Percentiles rank a stretch among this genome's conserved stretches.
Evolutionary conservation across 2,888 invertebrate species (phyloP).

Genomic region (Stegophylla sp.): DNA sequence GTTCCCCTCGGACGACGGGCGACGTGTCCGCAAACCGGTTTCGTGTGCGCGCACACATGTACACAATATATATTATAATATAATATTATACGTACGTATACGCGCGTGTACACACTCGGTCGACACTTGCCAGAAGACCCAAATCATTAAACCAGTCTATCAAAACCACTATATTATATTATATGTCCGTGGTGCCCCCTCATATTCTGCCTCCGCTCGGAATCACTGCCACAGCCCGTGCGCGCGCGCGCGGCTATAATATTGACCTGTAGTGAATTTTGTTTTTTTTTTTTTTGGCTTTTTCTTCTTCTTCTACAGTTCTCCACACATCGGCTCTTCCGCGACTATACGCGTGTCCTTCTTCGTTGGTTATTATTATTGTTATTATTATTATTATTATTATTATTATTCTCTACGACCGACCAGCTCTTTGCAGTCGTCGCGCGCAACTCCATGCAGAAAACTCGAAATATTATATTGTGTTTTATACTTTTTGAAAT

Average conservation of each 20-base stretch:
- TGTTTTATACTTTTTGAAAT: no score
- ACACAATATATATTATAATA: no score
- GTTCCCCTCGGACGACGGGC: conserved; percentile 41
- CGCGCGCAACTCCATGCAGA: no score
- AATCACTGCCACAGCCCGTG: not conserved
- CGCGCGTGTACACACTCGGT: not conserved
- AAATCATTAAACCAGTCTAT: conserved; percentile 52
- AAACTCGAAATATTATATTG: no score
- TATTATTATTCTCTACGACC: no score
- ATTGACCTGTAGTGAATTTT: conserved; percentile 6
- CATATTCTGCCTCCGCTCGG: no score
- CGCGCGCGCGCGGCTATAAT: conserved; percentile 9
- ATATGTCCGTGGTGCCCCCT: no score
- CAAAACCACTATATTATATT: conserved; percentile 44
- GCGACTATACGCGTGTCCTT: no score
- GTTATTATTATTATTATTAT: no score
- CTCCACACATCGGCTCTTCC: no score
- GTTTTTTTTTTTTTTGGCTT: not conserved
- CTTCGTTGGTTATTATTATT: no score
- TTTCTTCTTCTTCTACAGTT: not conserved
- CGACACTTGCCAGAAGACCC: conserved; percentile 49
- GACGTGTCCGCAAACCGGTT: conserved; percentile 46
- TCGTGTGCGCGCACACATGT: not conserved
- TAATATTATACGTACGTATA: not conserved
- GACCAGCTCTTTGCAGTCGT: no score